Percentiles rank a stretch among this genome's conserved stretches.
phyloP scores from a whole-genome alignment of 2,797 vertebrate species.

The Chromobotia macracanthus region DNA sequence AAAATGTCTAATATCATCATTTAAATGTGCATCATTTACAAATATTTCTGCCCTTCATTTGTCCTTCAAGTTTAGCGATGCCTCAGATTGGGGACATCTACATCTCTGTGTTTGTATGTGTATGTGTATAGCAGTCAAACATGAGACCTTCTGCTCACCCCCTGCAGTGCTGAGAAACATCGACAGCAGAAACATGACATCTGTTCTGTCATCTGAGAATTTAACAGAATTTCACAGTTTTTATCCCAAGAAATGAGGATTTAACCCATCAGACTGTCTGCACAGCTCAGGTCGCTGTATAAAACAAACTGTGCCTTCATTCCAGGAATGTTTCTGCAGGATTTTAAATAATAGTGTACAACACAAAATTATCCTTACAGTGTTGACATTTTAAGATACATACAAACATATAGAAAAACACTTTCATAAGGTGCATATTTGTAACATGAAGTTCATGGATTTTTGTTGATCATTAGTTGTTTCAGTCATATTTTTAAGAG shows the following conservation, averaged over 20 bases:
- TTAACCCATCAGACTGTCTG: background rate
- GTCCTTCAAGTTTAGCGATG: slow-evolving; percentile 13
- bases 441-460: too few species aligned
- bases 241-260: slow-evolving; percentile 12
- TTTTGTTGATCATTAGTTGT: too few species aligned
- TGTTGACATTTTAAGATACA: too few species aligned
- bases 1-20: background rate
- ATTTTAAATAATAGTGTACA: too few species aligned
- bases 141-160: slow-evolving; percentile 27
- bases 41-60: slow-evolving; percentile 18
- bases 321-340: too few species aligned
- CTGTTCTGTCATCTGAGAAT: slow-evolving; percentile 6
- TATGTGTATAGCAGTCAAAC: background rate
- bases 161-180: slow-evolving; percentile 24
- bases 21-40: background rate
- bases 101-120: slow-evolving; percentile 9
- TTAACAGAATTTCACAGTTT: slow-evolving; percentile 2
- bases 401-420: too few species aligned
- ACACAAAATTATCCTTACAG: too few species aligned
- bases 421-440: too few species aligned
- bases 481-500: background rate
- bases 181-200: slow-evolving; percentile 32
- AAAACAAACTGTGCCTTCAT: background rate
- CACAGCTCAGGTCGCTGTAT: background rate
- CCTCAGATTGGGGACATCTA: background rate